Evolutionary conservation across 2,797 vertebrate genomes (phyloP).

Genomic region (Sebastes steindachneri): DNA sequence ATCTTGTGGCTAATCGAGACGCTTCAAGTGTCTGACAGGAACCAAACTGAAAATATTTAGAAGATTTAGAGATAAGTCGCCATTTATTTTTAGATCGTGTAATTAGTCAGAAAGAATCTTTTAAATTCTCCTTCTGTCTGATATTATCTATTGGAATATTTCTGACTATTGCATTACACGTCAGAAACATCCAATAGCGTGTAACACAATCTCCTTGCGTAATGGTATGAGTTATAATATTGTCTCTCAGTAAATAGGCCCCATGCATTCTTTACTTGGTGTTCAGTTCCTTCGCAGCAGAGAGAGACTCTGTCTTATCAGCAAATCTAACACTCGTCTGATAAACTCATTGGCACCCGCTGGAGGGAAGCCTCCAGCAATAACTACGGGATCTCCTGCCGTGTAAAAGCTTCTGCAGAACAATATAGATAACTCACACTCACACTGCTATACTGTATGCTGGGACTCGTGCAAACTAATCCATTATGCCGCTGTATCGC

Average conservation of each 20-base stretch:
- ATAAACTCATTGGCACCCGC: conserved; percentile 76
- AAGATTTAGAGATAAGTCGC: not conserved
- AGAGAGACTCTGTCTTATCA: conserved; percentile 59
- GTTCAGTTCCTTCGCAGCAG: conserved; percentile 30
- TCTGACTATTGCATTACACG: not conserved
- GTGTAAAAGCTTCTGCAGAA: conserved; percentile 54
- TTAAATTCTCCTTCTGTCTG: not conserved
- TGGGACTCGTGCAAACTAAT: conserved; percentile 28
- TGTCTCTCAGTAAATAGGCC: conserved; percentile 40
- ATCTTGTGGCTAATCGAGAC: not conserved
- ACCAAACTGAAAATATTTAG: not conserved
- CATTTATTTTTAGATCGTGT: not conserved
- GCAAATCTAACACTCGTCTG: conserved; percentile 68
- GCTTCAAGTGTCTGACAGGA: not conserved
- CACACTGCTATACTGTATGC: conserved; percentile 19
- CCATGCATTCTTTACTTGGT: conserved; percentile 33
- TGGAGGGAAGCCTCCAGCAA: conserved; percentile 71
- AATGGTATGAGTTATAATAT: conserved; percentile 13
- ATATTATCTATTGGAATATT: conserved; percentile 5
- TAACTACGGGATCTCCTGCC: conserved; percentile 64
- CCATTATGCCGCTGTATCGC: conserved; percentile 39
- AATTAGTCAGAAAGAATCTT: not conserved
- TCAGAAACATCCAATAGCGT: not conserved
- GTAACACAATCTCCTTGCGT: conserved; percentile 9
- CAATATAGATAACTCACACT: conserved; percentile 57